These are phyloP conservation scores for Actinia equina DNA, from an alignment of 64 coral and sea anemone species.

Conservation along the genomic window DNA sequence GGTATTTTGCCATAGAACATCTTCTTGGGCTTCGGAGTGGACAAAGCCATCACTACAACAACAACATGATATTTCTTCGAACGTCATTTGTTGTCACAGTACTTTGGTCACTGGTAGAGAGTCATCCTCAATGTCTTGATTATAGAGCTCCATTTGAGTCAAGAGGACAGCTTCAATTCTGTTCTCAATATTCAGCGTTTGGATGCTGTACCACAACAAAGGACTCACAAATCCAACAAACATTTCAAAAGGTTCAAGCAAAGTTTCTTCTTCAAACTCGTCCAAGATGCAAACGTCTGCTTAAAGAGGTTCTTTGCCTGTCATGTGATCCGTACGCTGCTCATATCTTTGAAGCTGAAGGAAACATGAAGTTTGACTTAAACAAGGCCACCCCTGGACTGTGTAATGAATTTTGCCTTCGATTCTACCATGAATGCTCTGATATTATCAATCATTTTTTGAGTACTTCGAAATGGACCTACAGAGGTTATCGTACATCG, in stretches of 20 bases:
- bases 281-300: constrained; percentile 44
- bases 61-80: not conserved
- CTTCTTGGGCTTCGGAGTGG: not conserved
- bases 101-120: not conserved
- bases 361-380: constrained; percentile 2
- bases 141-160: constrained; percentile 74
- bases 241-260: constrained; percentile 13
- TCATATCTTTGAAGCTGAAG: constrained; percentile 30
- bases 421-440: not conserved
- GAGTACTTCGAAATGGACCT: constrained; percentile 50
- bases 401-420: not conserved
- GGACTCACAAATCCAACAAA: constrained; percentile 38
- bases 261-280: constrained; percentile 32
- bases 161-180: constrained; percentile 23
- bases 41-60: not conserved
- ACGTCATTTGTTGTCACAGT: not conserved
- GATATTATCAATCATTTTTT: constrained; percentile 50
- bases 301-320: constrained; percentile 76
- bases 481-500: constrained; percentile 20
- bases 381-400: constrained; percentile 21
- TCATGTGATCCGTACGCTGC: constrained; percentile 85
- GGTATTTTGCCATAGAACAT: not conserved
- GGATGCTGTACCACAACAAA: constrained; percentile 62
- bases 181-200: constrained; percentile 63
- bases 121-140: constrained; percentile 94